Evolutionary conservation across 2,113 vertebrate species (phyloP).

Genomic region (Cephalopholis sonnerati): DNA sequence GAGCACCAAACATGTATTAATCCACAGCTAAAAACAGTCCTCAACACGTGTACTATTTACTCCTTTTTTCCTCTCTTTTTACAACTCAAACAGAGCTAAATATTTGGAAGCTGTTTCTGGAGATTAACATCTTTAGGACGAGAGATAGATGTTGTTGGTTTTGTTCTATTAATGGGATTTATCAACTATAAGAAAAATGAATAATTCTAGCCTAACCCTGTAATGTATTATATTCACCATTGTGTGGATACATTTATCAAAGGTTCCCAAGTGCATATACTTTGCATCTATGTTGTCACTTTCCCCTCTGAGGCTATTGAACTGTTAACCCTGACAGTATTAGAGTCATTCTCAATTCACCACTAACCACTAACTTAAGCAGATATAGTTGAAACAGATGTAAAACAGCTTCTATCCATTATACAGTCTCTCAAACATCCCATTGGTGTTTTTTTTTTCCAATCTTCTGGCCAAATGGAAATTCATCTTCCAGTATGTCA

Average conservation of each 20-base stretch:
- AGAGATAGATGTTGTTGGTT: neutral
- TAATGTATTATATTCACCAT: neutral
- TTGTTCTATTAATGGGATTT: neutral
- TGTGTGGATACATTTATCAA: neutral
- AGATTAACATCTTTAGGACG: too few relatives aligned
- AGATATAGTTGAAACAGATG: slow-evolving; percentile 59
- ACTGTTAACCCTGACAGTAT: slow-evolving; percentile 7
- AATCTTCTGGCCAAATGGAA: slow-evolving; percentile 75
- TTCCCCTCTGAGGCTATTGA: slow-evolving; percentile 1
- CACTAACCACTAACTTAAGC: slow-evolving; percentile 7
- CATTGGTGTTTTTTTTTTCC: slow-evolving; percentile 34
- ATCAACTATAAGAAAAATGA: neutral
- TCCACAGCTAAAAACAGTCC: neutral
- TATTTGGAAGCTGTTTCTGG: too few relatives aligned
- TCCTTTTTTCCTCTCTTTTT: too few relatives aligned
- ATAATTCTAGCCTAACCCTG: neutral
- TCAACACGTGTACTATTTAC: neutral
- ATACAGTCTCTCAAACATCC: slow-evolving; percentile 40
- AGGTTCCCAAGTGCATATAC: neutral
- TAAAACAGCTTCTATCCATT: slow-evolving; percentile 41
- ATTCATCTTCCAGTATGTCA: slow-evolving; percentile 80
- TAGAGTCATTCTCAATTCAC: slow-evolving; percentile 6
- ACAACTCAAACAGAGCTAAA: too few relatives aligned
- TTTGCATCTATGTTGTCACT: slow-evolving; percentile 2
- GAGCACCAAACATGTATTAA: neutral